Evolutionary conservation across 2,797 vertebrate genomes (phyloP).

Genomic region (Micropoecilia bifurca): DNA sequence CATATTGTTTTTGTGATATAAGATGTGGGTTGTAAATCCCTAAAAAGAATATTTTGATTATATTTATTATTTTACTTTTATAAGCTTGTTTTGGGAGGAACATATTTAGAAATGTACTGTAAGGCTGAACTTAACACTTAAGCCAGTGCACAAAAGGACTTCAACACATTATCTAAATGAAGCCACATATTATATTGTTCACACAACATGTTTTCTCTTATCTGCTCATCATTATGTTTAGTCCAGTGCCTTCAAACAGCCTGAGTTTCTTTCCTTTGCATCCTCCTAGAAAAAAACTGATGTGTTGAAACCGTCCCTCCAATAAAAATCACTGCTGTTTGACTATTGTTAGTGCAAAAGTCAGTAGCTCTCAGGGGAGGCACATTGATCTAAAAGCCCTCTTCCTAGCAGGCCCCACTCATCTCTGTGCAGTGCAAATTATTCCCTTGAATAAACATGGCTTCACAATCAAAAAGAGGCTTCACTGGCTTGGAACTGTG

Average conservation of each 20-base stretch:
- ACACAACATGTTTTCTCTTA: background rate
- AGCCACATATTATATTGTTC: background rate
- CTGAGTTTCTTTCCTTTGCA: constrained; percentile 27
- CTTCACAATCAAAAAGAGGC: constrained; percentile 80
- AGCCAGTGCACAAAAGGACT: background rate
- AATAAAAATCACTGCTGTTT: constrained; percentile 82
- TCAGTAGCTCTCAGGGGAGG: constrained; percentile 79
- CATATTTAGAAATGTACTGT: background rate
- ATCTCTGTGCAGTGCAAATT: constrained; percentile 77
- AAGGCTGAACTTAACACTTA: background rate
- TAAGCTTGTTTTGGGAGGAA: background rate
- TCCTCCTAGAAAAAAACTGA: constrained; percentile 37
- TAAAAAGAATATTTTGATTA: background rate
- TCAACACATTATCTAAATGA: background rate
- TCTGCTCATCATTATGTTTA: background rate
- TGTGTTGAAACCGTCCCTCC: constrained; percentile 57
- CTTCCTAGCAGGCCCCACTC: constrained; percentile 71
- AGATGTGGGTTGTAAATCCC: background rate
- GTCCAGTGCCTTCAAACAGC: constrained; percentile 25
- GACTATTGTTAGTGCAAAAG: constrained; percentile 80
- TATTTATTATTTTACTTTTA: background rate
- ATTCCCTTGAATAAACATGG: constrained; percentile 85
- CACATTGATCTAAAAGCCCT: constrained; percentile 90
- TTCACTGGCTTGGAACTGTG: constrained; percentile 84
- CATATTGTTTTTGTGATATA: background rate